Conservation (phyloP, 2,888 invertebrate genomes). For the Odontothrips loti region DNA sequence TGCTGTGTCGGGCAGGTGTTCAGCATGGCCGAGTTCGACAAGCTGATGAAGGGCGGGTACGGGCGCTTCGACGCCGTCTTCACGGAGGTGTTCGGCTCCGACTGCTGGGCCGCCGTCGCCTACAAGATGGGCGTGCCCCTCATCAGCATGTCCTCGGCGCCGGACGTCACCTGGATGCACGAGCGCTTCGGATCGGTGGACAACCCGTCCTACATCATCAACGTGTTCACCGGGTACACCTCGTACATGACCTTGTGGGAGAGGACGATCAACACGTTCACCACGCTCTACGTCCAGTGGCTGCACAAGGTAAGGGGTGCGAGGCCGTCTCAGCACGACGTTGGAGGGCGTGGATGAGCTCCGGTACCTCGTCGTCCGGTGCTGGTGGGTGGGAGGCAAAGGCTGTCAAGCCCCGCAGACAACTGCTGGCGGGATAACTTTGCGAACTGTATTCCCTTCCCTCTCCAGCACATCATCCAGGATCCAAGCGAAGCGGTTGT, state of each 20-base stretch:
- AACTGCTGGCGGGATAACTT: no score
- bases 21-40: slow-evolving; percentile 33
- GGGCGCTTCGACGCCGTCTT: slow-evolving; percentile 41
- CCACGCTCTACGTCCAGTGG: neutral
- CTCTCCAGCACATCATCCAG: neutral
- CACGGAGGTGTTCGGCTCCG: slow-evolving; percentile 41
- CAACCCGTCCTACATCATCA: slow-evolving; percentile 40
- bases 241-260: slow-evolving; percentile 41
- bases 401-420: no score
- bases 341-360: no score
- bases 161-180: slow-evolving; percentile 36
- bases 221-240: slow-evolving; percentile 38
- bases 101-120: slow-evolving; percentile 41
- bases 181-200: slow-evolving; percentile 38
- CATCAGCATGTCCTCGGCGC: slow-evolving; percentile 37
- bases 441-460: no score
- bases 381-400: no score
- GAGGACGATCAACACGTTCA: slow-evolving; percentile 40
- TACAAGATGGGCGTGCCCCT: slow-evolving; percentile 37
- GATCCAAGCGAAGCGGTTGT: neutral
- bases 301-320: neutral
- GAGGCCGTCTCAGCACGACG: no score
- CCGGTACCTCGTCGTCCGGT: no score
- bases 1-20: slow-evolving; percentile 27
- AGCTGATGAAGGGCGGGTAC: slow-evolving; percentile 30